Conservation (phyloP, 2,113 vertebrate genomes). For the Lutjanus erythropterus region DNA sequence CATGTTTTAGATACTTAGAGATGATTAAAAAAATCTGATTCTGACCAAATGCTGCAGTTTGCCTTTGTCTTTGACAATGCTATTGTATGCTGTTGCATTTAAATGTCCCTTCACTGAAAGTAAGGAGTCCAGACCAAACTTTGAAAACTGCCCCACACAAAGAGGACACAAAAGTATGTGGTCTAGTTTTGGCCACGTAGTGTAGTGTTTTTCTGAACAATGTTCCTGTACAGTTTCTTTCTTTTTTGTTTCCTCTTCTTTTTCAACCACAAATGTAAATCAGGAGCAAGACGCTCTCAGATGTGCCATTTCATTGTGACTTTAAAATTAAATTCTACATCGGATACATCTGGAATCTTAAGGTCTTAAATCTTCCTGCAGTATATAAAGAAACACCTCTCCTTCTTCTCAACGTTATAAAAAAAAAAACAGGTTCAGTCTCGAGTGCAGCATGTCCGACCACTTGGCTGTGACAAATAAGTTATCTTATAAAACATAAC, state of each 20-base stretch:
- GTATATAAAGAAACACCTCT: background rate
- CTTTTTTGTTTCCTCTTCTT: background rate
- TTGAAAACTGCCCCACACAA: background rate
- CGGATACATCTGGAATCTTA: background rate
- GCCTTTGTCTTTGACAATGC: background rate
- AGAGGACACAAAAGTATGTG: background rate
- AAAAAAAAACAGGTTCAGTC: background rate
- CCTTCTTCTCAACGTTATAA: background rate
- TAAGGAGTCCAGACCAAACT: background rate
- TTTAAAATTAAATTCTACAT: conserved; percentile 27
- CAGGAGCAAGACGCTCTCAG: conserved; percentile 45
- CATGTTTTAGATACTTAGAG: background rate
- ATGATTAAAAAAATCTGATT: background rate
- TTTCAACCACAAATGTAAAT: background rate
- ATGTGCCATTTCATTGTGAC: conserved; percentile 28
- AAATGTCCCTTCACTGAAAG: background rate
- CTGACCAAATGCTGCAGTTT: background rate
- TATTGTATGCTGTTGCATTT: background rate
- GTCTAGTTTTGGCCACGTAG: background rate
- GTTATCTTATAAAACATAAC: conserved; percentile 11
- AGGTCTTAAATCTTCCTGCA: background rate
- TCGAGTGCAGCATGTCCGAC: conserved; percentile 1
- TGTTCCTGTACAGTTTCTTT: background rate
- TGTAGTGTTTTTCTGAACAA: background rate
- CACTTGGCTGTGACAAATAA: conserved; percentile 32